These are phyloP conservation scores for Calonectris borealis DNA, from an alignment of 2,113 vertebrate genomes.

Conservation along the genomic window DNA sequence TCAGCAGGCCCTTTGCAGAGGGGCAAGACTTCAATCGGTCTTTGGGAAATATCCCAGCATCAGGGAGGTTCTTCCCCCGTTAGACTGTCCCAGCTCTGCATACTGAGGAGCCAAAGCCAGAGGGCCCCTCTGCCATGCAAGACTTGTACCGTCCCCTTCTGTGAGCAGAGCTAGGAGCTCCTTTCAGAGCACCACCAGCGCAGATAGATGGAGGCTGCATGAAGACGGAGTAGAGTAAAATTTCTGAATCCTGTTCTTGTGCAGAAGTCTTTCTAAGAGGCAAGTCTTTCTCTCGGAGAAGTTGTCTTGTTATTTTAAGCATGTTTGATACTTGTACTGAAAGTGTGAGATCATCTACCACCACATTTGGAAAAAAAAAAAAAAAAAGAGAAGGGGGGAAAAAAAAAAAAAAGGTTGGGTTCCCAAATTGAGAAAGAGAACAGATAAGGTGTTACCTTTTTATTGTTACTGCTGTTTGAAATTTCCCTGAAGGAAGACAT, in stretches of 20 bases:
- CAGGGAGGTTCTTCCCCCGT: not conserved
- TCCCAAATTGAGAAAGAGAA: not conserved
- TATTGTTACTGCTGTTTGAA: constrained; percentile 4
- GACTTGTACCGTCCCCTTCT: not conserved
- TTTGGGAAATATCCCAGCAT: not conserved
- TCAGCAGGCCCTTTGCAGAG: not conserved
- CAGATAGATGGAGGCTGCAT: not conserved
- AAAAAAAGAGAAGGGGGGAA: not conserved
- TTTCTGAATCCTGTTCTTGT: not conserved
- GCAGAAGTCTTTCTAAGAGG: not conserved
- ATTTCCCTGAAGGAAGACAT: constrained; percentile 17
- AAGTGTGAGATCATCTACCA: not conserved
- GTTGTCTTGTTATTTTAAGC: not conserved
- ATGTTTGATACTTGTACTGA: not conserved
- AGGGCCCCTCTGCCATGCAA: not conserved
- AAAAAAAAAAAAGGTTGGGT: not conserved
- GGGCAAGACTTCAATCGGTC: not conserved
- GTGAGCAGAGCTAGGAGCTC: not conserved
- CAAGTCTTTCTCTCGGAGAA: not conserved
- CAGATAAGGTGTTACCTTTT: not conserved
- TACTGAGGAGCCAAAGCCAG: not conserved
- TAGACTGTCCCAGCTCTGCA: not conserved
- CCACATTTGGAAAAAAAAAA: not conserved
- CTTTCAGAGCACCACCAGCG: not conserved
- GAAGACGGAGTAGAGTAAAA: not conserved